Percentiles rank a stretch among this genome's conserved stretches.
These are phyloP conservation scores for Ophion costatus DNA, from an alignment of 2,888 invertebrate genomes.

Conservation along the genomic window DNA sequence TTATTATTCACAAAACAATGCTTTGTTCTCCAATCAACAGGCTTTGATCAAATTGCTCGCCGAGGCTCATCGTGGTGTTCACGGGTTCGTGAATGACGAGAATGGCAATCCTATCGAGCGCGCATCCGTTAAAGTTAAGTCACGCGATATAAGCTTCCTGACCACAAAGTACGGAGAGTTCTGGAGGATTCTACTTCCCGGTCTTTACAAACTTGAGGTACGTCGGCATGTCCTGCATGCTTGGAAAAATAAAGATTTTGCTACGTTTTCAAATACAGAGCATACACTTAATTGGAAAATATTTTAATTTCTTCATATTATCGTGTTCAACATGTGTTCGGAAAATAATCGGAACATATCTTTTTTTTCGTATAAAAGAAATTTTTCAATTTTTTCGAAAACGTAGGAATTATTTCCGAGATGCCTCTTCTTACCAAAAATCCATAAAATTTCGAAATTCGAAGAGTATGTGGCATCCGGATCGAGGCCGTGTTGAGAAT, in stretches of 20 bases:
- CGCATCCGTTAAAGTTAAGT: constrained; percentile 91
- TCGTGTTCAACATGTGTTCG: too few species aligned
- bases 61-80: constrained; percentile 94
- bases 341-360: too few species aligned
- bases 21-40: constrained; percentile 81
- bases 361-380: too few species aligned
- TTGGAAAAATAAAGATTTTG: neutral
- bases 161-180: constrained; percentile 97
- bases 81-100: constrained; percentile 93
- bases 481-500: too few species aligned
- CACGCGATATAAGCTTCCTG: constrained; percentile 93
- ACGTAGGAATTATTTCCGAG: too few species aligned
- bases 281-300: too few species aligned
- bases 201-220: constrained; percentile 93
- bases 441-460: too few species aligned
- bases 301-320: too few species aligned
- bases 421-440: too few species aligned
- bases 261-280: neutral
- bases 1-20: neutral
- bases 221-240: constrained; percentile 42
- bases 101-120: constrained; percentile 91
- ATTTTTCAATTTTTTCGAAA: too few species aligned
- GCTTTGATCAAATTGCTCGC: constrained; percentile 92
- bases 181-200: constrained; percentile 96
- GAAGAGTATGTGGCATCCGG: too few species aligned